Evolutionary conservation across 2,888 invertebrate species (phyloP).

Genomic region (Stenotaenia linearis): DNA sequence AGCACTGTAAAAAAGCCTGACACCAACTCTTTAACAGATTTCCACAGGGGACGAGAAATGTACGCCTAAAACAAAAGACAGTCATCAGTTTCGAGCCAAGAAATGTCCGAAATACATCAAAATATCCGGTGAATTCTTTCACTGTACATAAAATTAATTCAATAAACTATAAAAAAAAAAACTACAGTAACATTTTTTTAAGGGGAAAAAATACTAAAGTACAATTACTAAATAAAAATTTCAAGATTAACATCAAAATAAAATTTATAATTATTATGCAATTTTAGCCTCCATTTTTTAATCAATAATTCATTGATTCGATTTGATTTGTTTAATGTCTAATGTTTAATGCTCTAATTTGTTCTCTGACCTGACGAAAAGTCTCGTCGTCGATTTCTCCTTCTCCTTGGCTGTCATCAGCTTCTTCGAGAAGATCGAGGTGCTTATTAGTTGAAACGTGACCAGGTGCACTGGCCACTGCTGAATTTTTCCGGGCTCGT

Average conservation of each 20-base stretch:
- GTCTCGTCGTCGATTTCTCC: constrained; percentile 23
- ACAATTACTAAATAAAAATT: not conserved
- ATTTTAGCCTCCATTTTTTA: not conserved
- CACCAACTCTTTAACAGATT: constrained; percentile 2
- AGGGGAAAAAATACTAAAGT: not conserved
- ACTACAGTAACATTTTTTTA: not conserved
- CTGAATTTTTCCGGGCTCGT: not conserved
- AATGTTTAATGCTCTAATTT: not conserved
- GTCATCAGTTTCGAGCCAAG: constrained; percentile 23
- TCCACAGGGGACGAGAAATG: constrained; percentile 17
- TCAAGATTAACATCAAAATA: not conserved
- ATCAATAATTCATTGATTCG: not conserved
- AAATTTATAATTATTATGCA: not conserved
- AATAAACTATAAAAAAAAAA: constrained; percentile 9
- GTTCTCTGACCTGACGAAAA: constrained; percentile 13
- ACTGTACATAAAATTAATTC: not conserved
- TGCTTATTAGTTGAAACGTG: constrained; percentile 3
- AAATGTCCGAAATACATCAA: constrained; percentile 19
- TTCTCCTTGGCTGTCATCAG: constrained; percentile 24
- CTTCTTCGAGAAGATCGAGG: constrained; percentile 13
- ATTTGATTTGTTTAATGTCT: not conserved
- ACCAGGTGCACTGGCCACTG: not conserved
- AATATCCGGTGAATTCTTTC: not conserved
- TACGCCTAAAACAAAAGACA: constrained; percentile 21
- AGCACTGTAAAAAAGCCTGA: not conserved